phyloP scores from a whole-genome alignment of 1,140 invertebrate genomes.

The Diorhabda sublineata region DNA sequence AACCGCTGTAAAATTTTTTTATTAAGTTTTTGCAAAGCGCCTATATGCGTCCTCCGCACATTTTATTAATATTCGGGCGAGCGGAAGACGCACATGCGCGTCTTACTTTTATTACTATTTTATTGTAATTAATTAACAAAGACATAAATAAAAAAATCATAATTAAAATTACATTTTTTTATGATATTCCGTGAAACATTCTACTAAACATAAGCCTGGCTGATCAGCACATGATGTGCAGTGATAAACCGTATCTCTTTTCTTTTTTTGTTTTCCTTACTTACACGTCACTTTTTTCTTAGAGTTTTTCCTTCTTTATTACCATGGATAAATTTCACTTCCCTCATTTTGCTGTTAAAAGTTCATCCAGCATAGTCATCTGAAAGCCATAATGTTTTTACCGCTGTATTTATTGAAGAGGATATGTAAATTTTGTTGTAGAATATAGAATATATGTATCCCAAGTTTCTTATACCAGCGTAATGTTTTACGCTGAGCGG shows the following conservation, averaged over 20 bases:
- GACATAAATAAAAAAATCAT: too few relatives aligned
- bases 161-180: too few relatives aligned
- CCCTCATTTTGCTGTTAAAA: background rate
- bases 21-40: too few relatives aligned
- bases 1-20: too few relatives aligned
- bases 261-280: background rate
- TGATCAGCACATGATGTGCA: background rate
- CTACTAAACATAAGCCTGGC: too few relatives aligned
- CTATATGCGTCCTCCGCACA: too few relatives aligned
- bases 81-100: too few relatives aligned
- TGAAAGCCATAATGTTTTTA: constrained; percentile 15
- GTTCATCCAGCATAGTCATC: background rate
- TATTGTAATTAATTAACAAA: too few relatives aligned
- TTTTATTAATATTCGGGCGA: too few relatives aligned
- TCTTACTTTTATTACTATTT: too few relatives aligned
- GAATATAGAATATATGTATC: constrained; percentile 19
- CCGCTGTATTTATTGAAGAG: constrained; percentile 5
- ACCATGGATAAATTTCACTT: background rate
- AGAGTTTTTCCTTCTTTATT: background rate
- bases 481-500: constrained; percentile 20
- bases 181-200: too few relatives aligned
- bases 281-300: background rate
- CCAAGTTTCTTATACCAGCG: constrained; percentile 23
- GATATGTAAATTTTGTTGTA: constrained; percentile 12
- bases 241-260: constrained; percentile 5